phyloP scores from a whole-genome alignment of 2,797 vertebrate genomes.

The Chanos chanos region DNA sequence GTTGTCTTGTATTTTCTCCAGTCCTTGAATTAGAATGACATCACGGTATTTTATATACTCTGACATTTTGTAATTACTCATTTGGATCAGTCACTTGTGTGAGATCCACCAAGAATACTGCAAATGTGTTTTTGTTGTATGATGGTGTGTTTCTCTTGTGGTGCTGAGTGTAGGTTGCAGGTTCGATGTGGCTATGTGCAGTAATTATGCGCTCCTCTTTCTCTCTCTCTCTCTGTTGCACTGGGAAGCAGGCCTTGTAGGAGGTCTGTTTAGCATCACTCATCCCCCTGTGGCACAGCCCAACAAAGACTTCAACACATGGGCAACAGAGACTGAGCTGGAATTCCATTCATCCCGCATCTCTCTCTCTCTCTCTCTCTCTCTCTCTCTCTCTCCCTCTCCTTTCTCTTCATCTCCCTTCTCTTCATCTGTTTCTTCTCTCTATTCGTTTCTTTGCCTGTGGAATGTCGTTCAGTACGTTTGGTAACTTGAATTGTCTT shows the following conservation, averaged over 20 bases:
- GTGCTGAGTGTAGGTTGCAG: too few species aligned
- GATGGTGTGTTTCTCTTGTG: too few species aligned
- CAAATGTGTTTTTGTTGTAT: too few species aligned
- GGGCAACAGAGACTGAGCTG: background rate
- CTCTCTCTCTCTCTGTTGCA: too few species aligned
- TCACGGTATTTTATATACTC: too few species aligned
- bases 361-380: conserved; percentile 16
- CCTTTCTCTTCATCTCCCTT: conserved; percentile 3
- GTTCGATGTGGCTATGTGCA: too few species aligned
- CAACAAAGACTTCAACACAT: background rate
- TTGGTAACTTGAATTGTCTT: conserved; percentile 67
- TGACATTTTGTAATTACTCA: too few species aligned
- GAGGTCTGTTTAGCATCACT: background rate
- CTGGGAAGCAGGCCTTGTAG: background rate
- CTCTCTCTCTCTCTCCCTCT: conserved; percentile 34
- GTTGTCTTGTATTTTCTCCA: too few species aligned
- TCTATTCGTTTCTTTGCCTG: conserved; percentile 34
- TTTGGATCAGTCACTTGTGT: too few species aligned
- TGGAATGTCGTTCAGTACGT: conserved; percentile 71
- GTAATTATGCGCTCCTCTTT: too few species aligned
- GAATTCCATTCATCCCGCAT: conserved; percentile 33
- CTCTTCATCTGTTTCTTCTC: conserved; percentile 11
- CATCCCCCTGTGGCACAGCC: background rate
- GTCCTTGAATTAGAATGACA: too few species aligned
- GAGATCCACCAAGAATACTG: too few species aligned